A percentile compares a stretch with the other conserved stretches of the same genome.
These are phyloP conservation scores for Ptychobarbus kaznakovi DNA, from an alignment of 2,797 vertebrate species.

Conservation along the genomic window DNA sequence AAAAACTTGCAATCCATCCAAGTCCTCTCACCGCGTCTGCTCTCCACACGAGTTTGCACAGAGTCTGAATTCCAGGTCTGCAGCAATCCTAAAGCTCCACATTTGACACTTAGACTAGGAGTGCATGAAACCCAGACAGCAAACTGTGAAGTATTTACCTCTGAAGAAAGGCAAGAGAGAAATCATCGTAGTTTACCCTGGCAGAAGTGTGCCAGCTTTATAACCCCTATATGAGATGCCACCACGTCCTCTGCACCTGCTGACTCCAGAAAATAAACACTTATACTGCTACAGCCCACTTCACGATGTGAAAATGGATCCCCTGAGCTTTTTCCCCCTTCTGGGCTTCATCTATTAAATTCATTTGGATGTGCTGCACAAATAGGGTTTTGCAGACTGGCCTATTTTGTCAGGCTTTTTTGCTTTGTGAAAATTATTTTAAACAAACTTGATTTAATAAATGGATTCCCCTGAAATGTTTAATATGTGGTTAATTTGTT, in stretches of 20 bases:
- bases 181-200: constrained; percentile 63
- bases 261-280: constrained; percentile 52
- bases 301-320: constrained; percentile 25
- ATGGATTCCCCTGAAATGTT: neutral
- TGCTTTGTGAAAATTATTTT: constrained; percentile 11
- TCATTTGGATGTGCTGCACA: constrained; percentile 4
- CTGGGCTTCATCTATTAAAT: constrained; percentile 34
- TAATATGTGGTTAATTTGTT: neutral
- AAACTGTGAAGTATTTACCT: constrained; percentile 66
- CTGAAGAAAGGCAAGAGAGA: constrained; percentile 55
- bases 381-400: constrained; percentile 16
- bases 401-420: constrained; percentile 13
- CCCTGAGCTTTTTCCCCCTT: constrained; percentile 1
- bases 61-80: constrained; percentile 54
- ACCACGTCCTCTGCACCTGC: constrained; percentile 23
- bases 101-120: constrained; percentile 60
- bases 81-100: constrained; percentile 45
- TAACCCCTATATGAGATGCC: constrained; percentile 53
- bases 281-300: constrained; percentile 30
- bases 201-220: constrained; percentile 55
- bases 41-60: constrained; percentile 49
- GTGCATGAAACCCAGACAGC: constrained; percentile 63
- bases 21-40: constrained; percentile 34
- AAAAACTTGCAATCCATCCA: constrained; percentile 16
- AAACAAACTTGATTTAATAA: neutral